Evolutionary conservation across 1,140 invertebrate genomes (phyloP).

Genomic region (Drosophila equinoxialis): DNA sequence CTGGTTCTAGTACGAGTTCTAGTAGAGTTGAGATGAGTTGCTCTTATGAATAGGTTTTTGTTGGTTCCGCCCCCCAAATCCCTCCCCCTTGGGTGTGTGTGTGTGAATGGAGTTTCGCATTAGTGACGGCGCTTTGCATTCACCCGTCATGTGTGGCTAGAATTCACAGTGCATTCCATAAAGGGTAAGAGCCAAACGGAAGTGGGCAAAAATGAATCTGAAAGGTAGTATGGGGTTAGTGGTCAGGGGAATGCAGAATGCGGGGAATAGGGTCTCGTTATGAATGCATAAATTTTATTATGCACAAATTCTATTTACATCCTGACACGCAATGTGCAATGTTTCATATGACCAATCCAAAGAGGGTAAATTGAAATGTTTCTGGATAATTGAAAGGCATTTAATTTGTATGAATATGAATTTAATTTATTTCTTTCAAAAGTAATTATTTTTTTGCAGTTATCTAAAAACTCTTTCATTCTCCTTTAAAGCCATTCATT

Average conservation of each 20-base stretch:
- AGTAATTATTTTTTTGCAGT: no score
- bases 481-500: no score
- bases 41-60: constrained; percentile 11
- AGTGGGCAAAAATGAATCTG: not conserved
- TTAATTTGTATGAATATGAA: not conserved
- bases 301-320: constrained; percentile 65
- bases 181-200: constrained; percentile 8
- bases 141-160: constrained; percentile 12
- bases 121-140: constrained; percentile 19
- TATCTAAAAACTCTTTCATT: no score
- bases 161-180: constrained; percentile 13
- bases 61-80: not conserved
- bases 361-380: constrained; percentile 27
- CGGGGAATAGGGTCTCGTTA: constrained; percentile 28
- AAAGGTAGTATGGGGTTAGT: constrained; percentile 10
- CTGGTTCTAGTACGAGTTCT: constrained; percentile 2
- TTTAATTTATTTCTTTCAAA: no score
- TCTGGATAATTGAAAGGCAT: not conserved
- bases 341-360: constrained; percentile 39
- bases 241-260: not conserved
- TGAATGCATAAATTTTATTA: constrained; percentile 70
- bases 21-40: constrained; percentile 10
- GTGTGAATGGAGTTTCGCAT: constrained; percentile 20
- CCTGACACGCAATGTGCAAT: constrained; percentile 40
- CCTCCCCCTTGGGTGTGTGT: not conserved